A percentile compares a stretch with the other conserved stretches of the same genome.
Evolutionary conservation across 2,888 invertebrate genomes (phyloP).

Genomic region (Melanostoma mellinum): DNA sequence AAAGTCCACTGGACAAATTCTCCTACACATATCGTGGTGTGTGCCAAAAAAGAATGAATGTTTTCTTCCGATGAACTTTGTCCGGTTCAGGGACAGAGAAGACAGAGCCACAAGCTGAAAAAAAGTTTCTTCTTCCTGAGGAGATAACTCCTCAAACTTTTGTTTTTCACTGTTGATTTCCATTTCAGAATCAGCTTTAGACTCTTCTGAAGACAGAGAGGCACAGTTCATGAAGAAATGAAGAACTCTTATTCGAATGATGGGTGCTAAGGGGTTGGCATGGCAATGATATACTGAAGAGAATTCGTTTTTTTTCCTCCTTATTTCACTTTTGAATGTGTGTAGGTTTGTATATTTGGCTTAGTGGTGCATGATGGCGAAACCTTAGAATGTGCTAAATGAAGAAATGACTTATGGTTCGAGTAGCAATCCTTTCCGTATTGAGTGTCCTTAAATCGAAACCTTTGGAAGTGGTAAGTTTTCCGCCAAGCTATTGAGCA

Average conservation of each 20-base stretch:
- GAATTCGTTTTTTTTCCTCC: slow-evolving; percentile 19
- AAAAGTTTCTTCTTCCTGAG: slow-evolving; percentile 18
- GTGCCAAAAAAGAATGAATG: slow-evolving; percentile 64
- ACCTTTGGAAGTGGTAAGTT: slow-evolving; percentile 54
- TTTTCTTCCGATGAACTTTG: slow-evolving; percentile 69
- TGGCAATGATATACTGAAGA: slow-evolving; percentile 57
- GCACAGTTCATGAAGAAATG: slow-evolving; percentile 63
- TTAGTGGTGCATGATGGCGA: slow-evolving; percentile 48
- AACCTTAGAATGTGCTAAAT: slow-evolving; percentile 65
- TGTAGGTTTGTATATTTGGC: slow-evolving; percentile 14
- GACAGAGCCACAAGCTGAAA: slow-evolving; percentile 13
- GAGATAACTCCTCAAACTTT: slow-evolving; percentile 57
- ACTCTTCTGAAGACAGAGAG: slow-evolving; percentile 29
- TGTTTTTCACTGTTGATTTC: slow-evolving; percentile 69
- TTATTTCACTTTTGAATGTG: slow-evolving; percentile 7
- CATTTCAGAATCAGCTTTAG: slow-evolving; percentile 51
- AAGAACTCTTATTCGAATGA: slow-evolving; percentile 61
- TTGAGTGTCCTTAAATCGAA: slow-evolving; percentile 44
- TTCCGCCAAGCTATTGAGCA: slow-evolving; percentile 32
- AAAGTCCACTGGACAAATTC: slow-evolving; percentile 10
- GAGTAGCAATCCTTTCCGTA: slow-evolving; percentile 56
- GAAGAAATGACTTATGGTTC: slow-evolving; percentile 67
- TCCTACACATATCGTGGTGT: neutral
- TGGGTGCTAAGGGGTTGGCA: slow-evolving; percentile 40
- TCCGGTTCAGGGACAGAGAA: slow-evolving; percentile 63